These are phyloP conservation scores for Ophiothrix spiculata DNA, from an alignment of 35 echinoderm and acorn worm species.

Conservation along the genomic window DNA sequence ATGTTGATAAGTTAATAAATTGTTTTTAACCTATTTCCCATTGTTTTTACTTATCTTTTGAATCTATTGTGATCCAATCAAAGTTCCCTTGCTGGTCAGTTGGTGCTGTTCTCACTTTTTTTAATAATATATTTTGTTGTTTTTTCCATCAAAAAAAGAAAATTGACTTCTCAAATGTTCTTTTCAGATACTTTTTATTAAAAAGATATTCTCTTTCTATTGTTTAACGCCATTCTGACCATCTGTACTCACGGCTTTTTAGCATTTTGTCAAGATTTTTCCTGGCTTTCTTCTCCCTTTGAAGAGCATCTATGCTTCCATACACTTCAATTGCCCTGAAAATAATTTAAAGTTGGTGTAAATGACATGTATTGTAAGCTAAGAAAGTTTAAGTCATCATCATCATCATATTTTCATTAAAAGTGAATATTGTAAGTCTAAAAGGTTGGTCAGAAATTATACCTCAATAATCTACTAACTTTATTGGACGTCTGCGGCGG, in stretches of 20 bases:
- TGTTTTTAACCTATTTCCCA: no score
- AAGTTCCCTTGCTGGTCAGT: no score
- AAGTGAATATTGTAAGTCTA: background rate
- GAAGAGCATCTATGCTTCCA: constrained; percentile 85
- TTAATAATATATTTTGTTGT: background rate
- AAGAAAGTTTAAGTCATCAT: background rate
- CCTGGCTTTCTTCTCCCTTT: constrained; percentile 59
- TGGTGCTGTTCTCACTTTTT: background rate
- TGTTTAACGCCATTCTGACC: no score
- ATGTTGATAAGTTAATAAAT: no score
- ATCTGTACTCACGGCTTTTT: constrained; percentile 77
- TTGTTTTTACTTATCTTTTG: no score
- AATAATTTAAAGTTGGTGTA: constrained; percentile 8
- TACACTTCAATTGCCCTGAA: constrained; percentile 87
- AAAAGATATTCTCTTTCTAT: no score
- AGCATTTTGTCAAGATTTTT: constrained; percentile 66
- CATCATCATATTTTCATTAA: background rate
- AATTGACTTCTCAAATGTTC: background rate
- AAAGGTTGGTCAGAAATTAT: no score
- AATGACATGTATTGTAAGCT: background rate
- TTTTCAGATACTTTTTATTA: no score
- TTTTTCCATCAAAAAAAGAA: background rate
- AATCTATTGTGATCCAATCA: no score
- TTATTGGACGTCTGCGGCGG: no score
- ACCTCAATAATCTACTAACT: no score